Base-by-base conservation (phyloP, 2,888 invertebrate species). In the Dione juno region DNA sequence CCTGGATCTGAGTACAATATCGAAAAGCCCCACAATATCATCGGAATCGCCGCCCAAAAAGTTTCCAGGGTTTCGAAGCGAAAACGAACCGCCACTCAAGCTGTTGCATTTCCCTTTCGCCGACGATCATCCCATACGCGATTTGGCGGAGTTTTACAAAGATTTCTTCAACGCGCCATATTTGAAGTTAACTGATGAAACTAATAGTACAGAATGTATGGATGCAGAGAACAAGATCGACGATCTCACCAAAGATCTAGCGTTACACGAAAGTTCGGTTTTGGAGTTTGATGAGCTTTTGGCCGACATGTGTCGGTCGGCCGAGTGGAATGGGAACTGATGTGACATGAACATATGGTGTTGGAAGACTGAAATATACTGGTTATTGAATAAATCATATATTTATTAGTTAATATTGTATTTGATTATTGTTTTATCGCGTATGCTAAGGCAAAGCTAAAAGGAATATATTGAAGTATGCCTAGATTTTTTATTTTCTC, bases 91-190 rank as follows among this genome's bases (percentile, higher is more conserved):
- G 0, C 97, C 97, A 0, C 94, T 97, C 76, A 95, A 88, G 74
- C 92, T 95, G 7, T 88, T 97, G 93, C 95, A 96, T 90, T 96
- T 96, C 61, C 96, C 97, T 0, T 97, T 97, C 81, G 97, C 96
- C 13, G 96, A 95, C 74, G 91, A 95, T 58, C 96, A 95, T 81
- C 94, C 95, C 0, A 95, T 96, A 80, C 94, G 94, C 70, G 97
- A 97, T 84, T 90, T 97, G 75, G 96, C 96, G 1, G 94, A 95
- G 78, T 97, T 97, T 87, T 97, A 96, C 85, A 94, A 96, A 59
- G 96, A 97, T 76, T 97, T 97, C 86, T 96, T 97, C 84, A 95
- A 95, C 76, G 97, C 97, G 3, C 93, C 93, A 3, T 86, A 90
- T 78, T 81, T 92, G 71, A 91, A 91, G 63, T 75, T 92, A 9